phyloP scores from a whole-genome alignment of 1,140 invertebrate genomes.

The Aculops lycopersici region DNA sequence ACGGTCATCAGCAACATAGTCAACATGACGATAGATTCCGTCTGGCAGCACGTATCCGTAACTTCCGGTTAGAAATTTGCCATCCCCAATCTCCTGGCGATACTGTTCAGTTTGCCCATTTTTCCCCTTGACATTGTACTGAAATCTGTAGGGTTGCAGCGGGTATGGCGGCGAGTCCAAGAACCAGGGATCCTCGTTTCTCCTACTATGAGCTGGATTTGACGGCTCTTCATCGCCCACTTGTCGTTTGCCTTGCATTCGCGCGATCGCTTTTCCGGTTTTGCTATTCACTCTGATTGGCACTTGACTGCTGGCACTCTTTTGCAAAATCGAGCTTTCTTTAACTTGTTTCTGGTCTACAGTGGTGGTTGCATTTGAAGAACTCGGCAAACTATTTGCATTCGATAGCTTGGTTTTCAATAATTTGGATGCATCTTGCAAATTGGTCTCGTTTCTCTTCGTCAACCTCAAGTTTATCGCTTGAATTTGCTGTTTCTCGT shows the following conservation, averaged over 20 bases:
- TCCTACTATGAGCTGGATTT: not conserved
- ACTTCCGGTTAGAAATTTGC: not conserved
- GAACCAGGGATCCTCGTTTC: not conserved
- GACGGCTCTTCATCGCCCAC: not conserved
- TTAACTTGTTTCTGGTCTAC: too few species aligned
- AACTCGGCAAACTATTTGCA: too few species aligned
- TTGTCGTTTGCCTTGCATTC: not conserved
- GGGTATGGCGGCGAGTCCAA: not conserved
- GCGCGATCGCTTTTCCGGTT: not conserved
- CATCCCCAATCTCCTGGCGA: not conserved
- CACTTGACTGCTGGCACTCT: not conserved
- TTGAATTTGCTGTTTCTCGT: too few species aligned
- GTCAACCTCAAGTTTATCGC: too few species aligned
- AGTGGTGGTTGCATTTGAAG: too few species aligned
- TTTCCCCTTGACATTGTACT: not conserved
- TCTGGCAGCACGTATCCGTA: not conserved
- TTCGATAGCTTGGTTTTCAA: too few species aligned
- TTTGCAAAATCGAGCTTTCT: too few species aligned
- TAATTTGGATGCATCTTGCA: too few species aligned
- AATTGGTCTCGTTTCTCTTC: too few species aligned
- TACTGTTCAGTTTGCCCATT: not conserved
- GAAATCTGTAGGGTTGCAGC: not conserved
- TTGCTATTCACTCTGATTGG: not conserved
- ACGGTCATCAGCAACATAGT: conserved; percentile 10
- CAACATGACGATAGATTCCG: conserved; percentile 4